Percentiles rank a stretch among this genome's conserved stretches.
phyloP scores from a whole-genome alignment of 92 coral and sea anemone species.

The Porites evermanni region DNA sequence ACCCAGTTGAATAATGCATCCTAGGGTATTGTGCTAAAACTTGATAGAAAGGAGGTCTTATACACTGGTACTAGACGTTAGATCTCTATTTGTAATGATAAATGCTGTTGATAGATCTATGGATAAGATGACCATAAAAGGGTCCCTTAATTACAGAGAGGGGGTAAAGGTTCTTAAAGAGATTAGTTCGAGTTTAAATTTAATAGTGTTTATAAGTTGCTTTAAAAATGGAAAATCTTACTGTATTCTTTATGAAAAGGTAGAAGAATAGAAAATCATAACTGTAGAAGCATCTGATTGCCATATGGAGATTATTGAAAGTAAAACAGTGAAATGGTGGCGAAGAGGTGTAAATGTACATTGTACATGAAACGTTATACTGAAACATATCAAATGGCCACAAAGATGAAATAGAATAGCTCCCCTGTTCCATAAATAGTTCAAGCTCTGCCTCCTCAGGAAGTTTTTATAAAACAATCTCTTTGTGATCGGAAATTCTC shows the following conservation, averaged over 20 bases:
- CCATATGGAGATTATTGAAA: neutral
- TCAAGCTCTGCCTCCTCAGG: constrained; percentile 1
- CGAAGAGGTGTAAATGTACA: neutral
- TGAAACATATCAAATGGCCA: neutral
- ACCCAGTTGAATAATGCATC: neutral
- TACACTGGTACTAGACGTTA: neutral
- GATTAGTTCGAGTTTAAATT: too few species aligned
- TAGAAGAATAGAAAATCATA: too few species aligned
- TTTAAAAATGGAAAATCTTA: too few species aligned
- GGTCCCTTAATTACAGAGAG: neutral
- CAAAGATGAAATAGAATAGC: neutral
- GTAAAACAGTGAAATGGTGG: neutral
- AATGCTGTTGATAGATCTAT: constrained; percentile 3
- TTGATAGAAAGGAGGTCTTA: neutral
- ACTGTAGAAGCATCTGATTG: neutral
- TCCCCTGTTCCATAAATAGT: neutral
- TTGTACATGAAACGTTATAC: neutral
- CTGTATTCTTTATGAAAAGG: too few species aligned
- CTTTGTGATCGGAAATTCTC: neutral
- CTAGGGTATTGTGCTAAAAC: neutral
- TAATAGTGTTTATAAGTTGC: too few species aligned
- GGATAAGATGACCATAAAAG: neutral
- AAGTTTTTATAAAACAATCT: neutral
- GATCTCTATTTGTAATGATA: neutral
- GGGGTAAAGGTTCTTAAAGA: neutral